These are phyloP conservation scores for Capreolus pygargus DNA, from an alignment of 2,113 vertebrate species.

Conservation along the genomic window DNA sequence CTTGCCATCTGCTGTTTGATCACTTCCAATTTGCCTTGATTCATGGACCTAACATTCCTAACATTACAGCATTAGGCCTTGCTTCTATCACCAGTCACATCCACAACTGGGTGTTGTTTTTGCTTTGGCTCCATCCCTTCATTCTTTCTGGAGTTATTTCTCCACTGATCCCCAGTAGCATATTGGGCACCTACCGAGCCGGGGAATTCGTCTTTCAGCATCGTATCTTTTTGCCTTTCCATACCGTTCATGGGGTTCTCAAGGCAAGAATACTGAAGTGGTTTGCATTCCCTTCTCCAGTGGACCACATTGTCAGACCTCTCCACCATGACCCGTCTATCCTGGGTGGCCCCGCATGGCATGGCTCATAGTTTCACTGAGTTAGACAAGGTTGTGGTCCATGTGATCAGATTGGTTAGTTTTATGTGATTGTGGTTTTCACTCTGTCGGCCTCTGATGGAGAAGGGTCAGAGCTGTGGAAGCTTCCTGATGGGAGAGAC, in stretches of 20 bases:
- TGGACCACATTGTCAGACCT: not conserved
- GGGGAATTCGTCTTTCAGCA: not conserved
- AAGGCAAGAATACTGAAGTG: not conserved
- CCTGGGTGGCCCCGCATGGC: too few relatives aligned
- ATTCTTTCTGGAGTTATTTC: not conserved
- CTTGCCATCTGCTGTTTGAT: not conserved
- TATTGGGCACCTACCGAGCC: not conserved
- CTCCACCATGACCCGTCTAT: rapidly evolving
- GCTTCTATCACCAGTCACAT: not conserved
- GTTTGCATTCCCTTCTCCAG: not conserved
- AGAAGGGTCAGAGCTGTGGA: not conserved
- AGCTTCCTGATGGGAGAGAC: not conserved
- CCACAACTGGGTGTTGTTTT: not conserved
- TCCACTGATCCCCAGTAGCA: not conserved
- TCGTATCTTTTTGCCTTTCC: not conserved
- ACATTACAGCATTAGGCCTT: too few relatives aligned
- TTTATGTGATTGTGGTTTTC: not conserved
- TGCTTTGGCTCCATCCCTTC: not conserved
- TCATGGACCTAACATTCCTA: not conserved
- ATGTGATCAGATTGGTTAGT: not conserved
- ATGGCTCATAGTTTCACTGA: not conserved
- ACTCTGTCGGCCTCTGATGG: not conserved
- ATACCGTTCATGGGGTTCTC: not conserved
- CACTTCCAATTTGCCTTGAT: not conserved
- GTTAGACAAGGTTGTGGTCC: not conserved